phyloP scores from a whole-genome alignment of 2,113 vertebrate species.

The Anguilla japonica region DNA sequence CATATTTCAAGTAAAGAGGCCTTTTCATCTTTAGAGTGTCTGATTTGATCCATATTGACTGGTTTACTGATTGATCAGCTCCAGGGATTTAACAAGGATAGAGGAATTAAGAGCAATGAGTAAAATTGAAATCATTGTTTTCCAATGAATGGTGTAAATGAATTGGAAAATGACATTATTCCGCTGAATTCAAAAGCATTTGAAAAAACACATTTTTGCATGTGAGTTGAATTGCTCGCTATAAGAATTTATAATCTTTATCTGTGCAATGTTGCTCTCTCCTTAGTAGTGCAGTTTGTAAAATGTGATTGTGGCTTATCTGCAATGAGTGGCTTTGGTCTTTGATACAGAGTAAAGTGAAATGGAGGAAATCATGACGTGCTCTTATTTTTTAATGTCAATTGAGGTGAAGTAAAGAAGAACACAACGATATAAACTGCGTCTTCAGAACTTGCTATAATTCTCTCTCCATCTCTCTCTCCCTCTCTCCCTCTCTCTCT shows the following conservation, averaged over 20 bases:
- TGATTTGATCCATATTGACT: not conserved
- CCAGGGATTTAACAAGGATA: not conserved
- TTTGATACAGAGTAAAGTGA: not conserved
- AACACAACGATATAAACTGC: conserved; percentile 6
- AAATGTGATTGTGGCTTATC: too few relatives aligned
- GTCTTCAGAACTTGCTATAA: conserved; percentile 13
- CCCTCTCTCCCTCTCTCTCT: not conserved
- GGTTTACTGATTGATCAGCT: not conserved
- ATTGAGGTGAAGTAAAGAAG: conserved; percentile 19
- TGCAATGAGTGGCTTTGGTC: not conserved
- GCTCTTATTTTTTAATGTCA: not conserved
- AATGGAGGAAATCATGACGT: conserved; percentile 3
- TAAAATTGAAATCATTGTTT: not conserved
- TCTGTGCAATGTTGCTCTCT: not conserved
- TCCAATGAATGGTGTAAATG: not conserved
- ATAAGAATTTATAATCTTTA: not conserved
- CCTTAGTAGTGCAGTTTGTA: not conserved
- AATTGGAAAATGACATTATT: not conserved
- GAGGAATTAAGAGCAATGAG: not conserved
- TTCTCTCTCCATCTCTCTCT: not conserved
- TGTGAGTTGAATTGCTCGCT: not conserved
- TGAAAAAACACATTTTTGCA: not conserved
- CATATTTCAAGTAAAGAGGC: not conserved
- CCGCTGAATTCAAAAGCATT: not conserved
- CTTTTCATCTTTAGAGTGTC: not conserved